Base-by-base conservation (phyloP, 2,113 vertebrate genomes). In the Morone saxatilis region DNA sequence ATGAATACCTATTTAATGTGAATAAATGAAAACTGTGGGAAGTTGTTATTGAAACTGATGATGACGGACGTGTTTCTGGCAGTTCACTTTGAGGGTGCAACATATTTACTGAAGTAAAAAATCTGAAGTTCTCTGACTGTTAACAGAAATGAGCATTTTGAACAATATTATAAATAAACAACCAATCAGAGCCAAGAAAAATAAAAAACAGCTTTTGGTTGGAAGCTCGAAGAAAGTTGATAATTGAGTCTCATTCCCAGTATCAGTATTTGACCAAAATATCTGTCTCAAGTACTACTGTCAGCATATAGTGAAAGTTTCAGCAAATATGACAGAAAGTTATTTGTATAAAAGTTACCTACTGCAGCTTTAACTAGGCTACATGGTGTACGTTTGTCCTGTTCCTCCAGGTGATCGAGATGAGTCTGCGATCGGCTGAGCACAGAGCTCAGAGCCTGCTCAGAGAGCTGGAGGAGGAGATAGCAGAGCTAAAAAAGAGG, bases 381-480 rank as follows among this genome's bases (percentile, higher is more conserved):
- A 10, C 3, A 17, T 36, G 61, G 1, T 25, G 12, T 43, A 19
- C 4, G 0, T 66, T 50, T 12, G 7, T 16, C 7, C 48, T 56
- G 3, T 70, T 11, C 0, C 2, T 31, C 9, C 63, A 94, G 93
- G 60, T 78, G 70, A 91, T 96, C 7, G 86, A 95, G 79, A 70
- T 71, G 84, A 90, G 47, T 11, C 80, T 78, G 1, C 80, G 65
- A 2, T 85, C 81, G 0, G 91, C 89, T 0, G 92, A 95, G 76
- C 81, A 76, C 25, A 89, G 63, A 51, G 93, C 92, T 22, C 90
- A 94, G 77, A 71, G 53, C 4, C 60, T 95, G 20, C 80, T 95
- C 69, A 84, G 16, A 8, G 93, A 95, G 25, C 83, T 96, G 80
- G 81, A 95, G 80, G 74, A 85, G 45, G 95, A 96, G 67, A 86